These are phyloP conservation scores for Hirtodrosophila trivittata DNA, from an alignment of 2,888 invertebrate species.

Conservation along the genomic window DNA sequence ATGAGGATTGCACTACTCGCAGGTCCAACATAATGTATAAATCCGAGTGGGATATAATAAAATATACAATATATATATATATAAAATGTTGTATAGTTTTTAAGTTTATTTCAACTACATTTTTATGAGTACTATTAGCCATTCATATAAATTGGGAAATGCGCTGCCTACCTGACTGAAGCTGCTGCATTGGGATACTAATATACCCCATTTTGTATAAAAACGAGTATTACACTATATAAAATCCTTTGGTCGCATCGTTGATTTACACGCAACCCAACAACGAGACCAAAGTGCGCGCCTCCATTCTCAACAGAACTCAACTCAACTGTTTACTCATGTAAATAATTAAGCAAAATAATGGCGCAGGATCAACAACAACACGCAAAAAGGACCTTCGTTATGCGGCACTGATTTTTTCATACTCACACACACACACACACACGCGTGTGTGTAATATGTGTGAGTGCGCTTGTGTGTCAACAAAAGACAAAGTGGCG, in stretches of 20 bases:
- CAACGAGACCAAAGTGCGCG: constrained; percentile 6
- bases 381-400: constrained; percentile 53
- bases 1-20: too few relatives aligned
- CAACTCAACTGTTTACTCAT: constrained; percentile 71
- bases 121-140: too few relatives aligned
- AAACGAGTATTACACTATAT: neutral
- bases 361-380: constrained; percentile 61
- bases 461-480: constrained; percentile 34
- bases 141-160: too few relatives aligned
- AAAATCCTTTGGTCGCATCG: constrained; percentile 13
- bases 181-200: too few relatives aligned
- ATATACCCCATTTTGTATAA: too few relatives aligned
- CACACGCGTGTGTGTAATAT: constrained; percentile 21
- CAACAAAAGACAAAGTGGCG: constrained; percentile 69
- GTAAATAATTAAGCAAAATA: constrained; percentile 78
- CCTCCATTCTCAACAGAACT: constrained; percentile 16
- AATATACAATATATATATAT: too few relatives aligned
- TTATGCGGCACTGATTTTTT: constrained; percentile 63
- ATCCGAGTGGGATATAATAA: too few relatives aligned
- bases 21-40: too few relatives aligned
- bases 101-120: too few relatives aligned
- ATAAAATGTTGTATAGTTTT: too few relatives aligned
- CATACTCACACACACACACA: constrained; percentile 24
- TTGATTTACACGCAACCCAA: constrained; percentile 47
- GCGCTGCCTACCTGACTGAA: too few relatives aligned